Conservation (phyloP, 1,140 invertebrate species). For the Delia radicum region DNA sequence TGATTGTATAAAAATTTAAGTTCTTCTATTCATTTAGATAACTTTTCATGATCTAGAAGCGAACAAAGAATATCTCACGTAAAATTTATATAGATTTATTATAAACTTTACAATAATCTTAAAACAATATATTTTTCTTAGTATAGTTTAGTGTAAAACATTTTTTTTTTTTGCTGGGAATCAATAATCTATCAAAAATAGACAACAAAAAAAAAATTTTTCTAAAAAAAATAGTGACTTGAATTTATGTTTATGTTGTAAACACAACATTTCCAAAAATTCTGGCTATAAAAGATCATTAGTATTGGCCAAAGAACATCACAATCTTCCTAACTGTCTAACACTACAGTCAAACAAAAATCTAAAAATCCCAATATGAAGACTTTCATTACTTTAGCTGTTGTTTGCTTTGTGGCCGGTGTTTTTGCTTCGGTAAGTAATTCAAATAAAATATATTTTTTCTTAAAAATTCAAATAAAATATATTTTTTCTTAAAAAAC, state of each 20-base stretch:
- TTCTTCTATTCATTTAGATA: too few species aligned
- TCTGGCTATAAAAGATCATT: background rate
- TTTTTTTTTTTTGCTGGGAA: too few species aligned
- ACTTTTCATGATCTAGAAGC: too few species aligned
- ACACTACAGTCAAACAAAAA: background rate
- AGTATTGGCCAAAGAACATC: background rate
- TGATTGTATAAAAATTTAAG: too few species aligned
- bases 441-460: background rate
- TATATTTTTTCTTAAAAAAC: background rate
- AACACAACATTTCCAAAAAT: background rate
- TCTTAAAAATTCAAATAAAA: background rate
- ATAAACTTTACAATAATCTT: too few species aligned
- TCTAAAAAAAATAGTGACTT: background rate
- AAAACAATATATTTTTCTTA: too few species aligned
- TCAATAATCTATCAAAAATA: too few species aligned
- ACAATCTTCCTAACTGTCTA: background rate
- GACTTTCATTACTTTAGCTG: conserved; percentile 1
- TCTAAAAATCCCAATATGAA: background rate
- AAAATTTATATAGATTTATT: too few species aligned
- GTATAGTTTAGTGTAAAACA: too few species aligned
- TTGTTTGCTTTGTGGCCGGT: background rate
- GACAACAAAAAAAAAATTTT: too few species aligned
- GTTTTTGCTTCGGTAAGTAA: conserved; percentile 7
- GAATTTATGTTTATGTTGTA: background rate
- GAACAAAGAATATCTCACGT: too few species aligned